Conservation (phyloP, 2,888 invertebrate genomes). For the Callimorpha dominula region DNA sequence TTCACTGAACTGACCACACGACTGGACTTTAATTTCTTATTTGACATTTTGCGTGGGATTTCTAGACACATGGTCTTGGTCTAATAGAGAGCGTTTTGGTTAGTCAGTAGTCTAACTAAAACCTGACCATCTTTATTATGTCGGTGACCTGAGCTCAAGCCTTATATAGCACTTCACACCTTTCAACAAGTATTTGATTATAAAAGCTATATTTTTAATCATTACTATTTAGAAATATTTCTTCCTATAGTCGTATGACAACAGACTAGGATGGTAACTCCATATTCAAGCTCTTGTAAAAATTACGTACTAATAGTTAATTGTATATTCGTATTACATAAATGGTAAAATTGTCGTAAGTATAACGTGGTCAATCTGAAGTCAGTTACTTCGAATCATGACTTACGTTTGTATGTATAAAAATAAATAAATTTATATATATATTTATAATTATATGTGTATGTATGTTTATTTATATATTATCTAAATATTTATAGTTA, state of each 20-base stretch:
- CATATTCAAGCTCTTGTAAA: not conserved
- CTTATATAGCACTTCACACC: not conserved
- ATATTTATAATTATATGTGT: not conserved
- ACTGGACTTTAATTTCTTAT: too few species aligned
- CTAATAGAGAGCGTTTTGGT: not conserved
- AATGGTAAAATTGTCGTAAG: not conserved
- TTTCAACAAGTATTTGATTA: not conserved
- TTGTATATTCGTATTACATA: not conserved
- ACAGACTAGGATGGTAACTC: not conserved
- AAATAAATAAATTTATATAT: not conserved
- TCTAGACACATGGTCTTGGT: not conserved
- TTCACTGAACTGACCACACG: too few species aligned
- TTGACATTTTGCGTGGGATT: too few species aligned
- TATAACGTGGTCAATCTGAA: not conserved
- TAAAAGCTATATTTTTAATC: not conserved
- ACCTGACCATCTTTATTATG: too few species aligned
- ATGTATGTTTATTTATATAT: conserved; percentile 3
- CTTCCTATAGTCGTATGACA: not conserved
- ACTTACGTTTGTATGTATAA: not conserved
- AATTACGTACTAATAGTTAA: not conserved
- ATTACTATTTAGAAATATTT: not conserved
- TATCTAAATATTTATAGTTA: conserved; percentile 1
- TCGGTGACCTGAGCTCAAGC: too few species aligned
- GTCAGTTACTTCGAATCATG: not conserved
- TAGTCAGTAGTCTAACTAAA: not conserved